Percentiles rank a stretch among this genome's conserved stretches.
Conservation (phyloP, 2,888 invertebrate species). For the Caenorhabditis panamensis region DNA sequence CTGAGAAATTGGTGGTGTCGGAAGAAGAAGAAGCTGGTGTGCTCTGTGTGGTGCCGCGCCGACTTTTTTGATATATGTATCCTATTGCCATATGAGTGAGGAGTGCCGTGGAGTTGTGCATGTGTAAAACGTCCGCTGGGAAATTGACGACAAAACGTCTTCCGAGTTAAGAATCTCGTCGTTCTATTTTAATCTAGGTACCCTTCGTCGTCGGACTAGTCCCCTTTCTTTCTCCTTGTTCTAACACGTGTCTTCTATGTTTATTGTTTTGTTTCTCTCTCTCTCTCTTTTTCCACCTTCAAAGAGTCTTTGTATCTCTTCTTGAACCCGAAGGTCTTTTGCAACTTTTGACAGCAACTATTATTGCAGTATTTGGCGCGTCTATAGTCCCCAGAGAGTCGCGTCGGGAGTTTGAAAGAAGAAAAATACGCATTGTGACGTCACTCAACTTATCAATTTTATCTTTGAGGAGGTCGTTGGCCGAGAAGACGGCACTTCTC, state of each 20-base stretch:
- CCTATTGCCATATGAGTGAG: slow-evolving; percentile 30
- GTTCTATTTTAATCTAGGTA: slow-evolving; percentile 58
- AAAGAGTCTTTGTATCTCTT: too few relatives aligned
- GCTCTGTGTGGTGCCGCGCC: slow-evolving; percentile 4
- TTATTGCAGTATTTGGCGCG: slow-evolving; percentile 42
- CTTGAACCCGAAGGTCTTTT: background rate
- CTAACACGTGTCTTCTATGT: background rate
- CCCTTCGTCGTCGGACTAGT: slow-evolving; percentile 11
- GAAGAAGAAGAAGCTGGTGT: slow-evolving; percentile 3
- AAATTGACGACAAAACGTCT: slow-evolving; percentile 68
- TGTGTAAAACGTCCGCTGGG: slow-evolving; percentile 60
- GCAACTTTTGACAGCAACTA: slow-evolving; percentile 22
- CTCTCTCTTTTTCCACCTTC: background rate
- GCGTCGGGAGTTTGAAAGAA: slow-evolving; percentile 36
- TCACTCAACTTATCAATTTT: slow-evolving; percentile 53
- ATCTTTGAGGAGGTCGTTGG: slow-evolving; percentile 26
- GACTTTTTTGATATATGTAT: slow-evolving; percentile 51
- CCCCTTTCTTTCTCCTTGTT: background rate
- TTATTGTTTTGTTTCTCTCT: background rate
- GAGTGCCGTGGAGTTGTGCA: slow-evolving; percentile 11
- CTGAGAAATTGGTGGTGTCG: slow-evolving; percentile 17
- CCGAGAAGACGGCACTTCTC: background rate
- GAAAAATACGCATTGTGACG: slow-evolving; percentile 44
- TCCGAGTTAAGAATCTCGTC: slow-evolving; percentile 50
- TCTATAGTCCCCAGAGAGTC: slow-evolving; percentile 37